Evolutionary conservation across 2,113 vertebrate species (phyloP), one percentile per base, ranked within the genome.

Genomic region (Caretta caretta): DNA sequence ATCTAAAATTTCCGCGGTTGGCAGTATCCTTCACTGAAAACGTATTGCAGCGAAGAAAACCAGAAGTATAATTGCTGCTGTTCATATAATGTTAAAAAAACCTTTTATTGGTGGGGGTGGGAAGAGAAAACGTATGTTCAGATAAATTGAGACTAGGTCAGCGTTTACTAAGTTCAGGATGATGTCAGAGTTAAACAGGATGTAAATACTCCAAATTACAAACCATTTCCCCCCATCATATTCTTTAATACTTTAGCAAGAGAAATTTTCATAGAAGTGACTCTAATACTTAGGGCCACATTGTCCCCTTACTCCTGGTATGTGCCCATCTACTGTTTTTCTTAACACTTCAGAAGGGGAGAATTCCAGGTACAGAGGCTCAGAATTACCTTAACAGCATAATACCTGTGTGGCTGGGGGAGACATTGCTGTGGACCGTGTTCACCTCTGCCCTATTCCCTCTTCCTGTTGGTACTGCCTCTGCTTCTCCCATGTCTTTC

Each of bases 381-480:
- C 78, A 80, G 83, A 95, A 72, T 29, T 80, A 17, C 56, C 62
- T 25, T 78, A 46, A 24, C 46, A 48, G 5, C 11, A 48, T 48
- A 78, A 78, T 78, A 78, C 11, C 3, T 8, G 19, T 31, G 22
- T 0, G 5, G 20, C 12, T 25, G 29, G 62, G 12, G 46, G 62
- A 72, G 12, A 76, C 24, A 48, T 48, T 27, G 38, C 25, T 78
- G 46, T 91, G 83, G 1, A 0, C 51, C 38, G 49, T 17, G 19
- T 22, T 14, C 54, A 82, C 81, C 10, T 83, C 48, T 48, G 25
- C 54, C 72, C 38, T 2, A 1, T 72, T 38, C 9, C 35, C n/a
- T 38, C 9, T 35, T 83, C 14, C 22, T 5, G 10, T 75, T 0
- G 0, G 10, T 59, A 65, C 0, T 1, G 48, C 24, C 7, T 0